Evolutionary conservation across 2,888 invertebrate species (phyloP).

Genomic region (Torymus tubicola): DNA sequence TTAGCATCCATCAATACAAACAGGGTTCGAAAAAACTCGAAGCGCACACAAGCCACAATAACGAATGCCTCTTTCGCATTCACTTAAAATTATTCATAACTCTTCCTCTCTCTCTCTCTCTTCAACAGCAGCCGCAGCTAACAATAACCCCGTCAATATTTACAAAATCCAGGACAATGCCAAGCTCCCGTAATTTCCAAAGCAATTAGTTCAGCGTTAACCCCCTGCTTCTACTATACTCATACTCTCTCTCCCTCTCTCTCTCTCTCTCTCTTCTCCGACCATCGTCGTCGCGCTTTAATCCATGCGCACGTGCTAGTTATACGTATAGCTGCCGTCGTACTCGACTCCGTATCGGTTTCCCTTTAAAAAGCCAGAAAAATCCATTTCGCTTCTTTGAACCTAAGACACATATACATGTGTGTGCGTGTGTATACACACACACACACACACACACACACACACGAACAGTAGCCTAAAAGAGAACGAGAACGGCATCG

Average conservation of each 20-base stretch:
- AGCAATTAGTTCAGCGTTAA: conserved; percentile 25
- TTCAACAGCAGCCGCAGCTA: not conserved
- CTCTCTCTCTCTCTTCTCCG: too few species aligned
- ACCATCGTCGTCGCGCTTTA: conserved; percentile 21
- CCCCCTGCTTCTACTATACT: not conserved
- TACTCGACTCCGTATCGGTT: conserved; percentile 3
- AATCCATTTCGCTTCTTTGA: conserved; percentile 11
- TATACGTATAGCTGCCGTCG: not conserved
- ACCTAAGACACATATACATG: not conserved
- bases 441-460: not conserved
- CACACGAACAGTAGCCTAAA: not conserved
- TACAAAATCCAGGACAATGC: not conserved
- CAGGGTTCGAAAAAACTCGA: too few species aligned
- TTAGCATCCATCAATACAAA: too few species aligned
- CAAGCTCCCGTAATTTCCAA: conserved; percentile 16
- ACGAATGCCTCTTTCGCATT: too few species aligned
- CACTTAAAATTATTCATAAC: too few species aligned
- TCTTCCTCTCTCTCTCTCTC: not conserved
- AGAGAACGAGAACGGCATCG: conserved; percentile 61
- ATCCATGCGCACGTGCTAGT: not conserved
- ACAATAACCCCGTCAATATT: conserved; percentile 14
- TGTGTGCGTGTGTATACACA: not conserved
- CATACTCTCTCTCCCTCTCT: too few species aligned
- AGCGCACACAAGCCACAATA: too few species aligned
- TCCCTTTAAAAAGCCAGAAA: conserved; percentile 46